phyloP scores from a whole-genome alignment of 2,888 invertebrate genomes.

The Trissolcus japonicus region DNA sequence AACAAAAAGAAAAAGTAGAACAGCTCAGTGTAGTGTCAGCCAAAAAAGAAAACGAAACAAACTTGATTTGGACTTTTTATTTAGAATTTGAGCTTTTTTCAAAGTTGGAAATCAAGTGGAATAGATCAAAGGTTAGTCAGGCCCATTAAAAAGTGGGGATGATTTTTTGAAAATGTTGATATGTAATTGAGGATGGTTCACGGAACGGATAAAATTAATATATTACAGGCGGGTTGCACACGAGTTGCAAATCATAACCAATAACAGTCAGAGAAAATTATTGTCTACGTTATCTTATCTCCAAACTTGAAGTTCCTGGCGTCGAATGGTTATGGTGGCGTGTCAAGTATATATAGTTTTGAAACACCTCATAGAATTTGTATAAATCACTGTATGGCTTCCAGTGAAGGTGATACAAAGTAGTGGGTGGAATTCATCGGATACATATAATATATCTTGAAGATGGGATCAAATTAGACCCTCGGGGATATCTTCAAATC shows the following conservation, averaged over 20 bases:
- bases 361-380: constrained; percentile 43
- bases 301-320: constrained; percentile 32
- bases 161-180: no score
- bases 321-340: constrained; percentile 34
- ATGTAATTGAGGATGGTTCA: background rate
- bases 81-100: no score
- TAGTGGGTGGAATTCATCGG: constrained; percentile 52
- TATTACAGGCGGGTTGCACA: constrained; percentile 7
- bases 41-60: no score
- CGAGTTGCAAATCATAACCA: constrained; percentile 36
- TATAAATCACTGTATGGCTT: constrained; percentile 47
- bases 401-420: constrained; percentile 52
- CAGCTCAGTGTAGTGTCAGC: no score
- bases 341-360: constrained; percentile 33
- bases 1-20: no score
- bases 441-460: constrained; percentile 52
- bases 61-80: no score
- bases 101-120: no score
- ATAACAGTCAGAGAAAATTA: constrained; percentile 35
- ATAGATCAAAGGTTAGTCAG: no score
- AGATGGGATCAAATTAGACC: constrained; percentile 53
- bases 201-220: constrained; percentile 26
- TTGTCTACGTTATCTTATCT: constrained; percentile 44
- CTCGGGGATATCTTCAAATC: constrained; percentile 39
- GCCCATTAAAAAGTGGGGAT: no score